Evolutionary conservation across 2,797 vertebrate genomes (phyloP), one percentile per base, ranked within the genome.

Genomic region (Anas flavirostris): DNA sequence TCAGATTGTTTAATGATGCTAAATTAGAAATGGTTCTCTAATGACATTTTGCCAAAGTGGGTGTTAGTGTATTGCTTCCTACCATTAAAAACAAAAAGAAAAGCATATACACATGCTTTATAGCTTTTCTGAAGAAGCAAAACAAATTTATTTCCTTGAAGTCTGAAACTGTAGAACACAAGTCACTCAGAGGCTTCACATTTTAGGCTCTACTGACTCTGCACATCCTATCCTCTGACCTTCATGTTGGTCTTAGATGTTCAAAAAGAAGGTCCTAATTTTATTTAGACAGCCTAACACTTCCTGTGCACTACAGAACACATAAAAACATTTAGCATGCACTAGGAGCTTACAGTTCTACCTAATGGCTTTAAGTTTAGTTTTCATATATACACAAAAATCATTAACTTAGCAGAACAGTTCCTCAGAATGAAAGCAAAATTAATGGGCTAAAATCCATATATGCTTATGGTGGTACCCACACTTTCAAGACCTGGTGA

Each of bases 11-110:
- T 86, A 86, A 93, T 16, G 72, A 84, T 26, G 52, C 55, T 90
- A 60, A 94, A 94, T 91, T 90, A 94, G 83, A 88, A 94, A 68
- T 1, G 3, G 74, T 70, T 88, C 35, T 56, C 72, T 91, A 85
- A 93, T 8, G 48, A 91, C 86, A 84, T 94, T 88, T 94, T 88
- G 59, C 66, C 72, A 74, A 67, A 93, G 46, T 67, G 76, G 35
- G 23, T 52, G 67, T 79, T 75, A 76, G 23, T 29, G 70, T 88
- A 78, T 79, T 62, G 91, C 84, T 76, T 90, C 22, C 31, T 48
- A 29, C 52, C 55, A 74, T 67, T 56, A 84, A 84, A 78, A 91
- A 31, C 7, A 64, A 90, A 81, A 86, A 56, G 37, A 37, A 62
- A 90, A 85, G 70, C 59, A 56, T 86, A 66, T 12, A 18, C 12